These are phyloP conservation scores for Phrynocephalus forsythii DNA, from an alignment of 2,797 vertebrate genomes.

Conservation along the genomic window DNA sequence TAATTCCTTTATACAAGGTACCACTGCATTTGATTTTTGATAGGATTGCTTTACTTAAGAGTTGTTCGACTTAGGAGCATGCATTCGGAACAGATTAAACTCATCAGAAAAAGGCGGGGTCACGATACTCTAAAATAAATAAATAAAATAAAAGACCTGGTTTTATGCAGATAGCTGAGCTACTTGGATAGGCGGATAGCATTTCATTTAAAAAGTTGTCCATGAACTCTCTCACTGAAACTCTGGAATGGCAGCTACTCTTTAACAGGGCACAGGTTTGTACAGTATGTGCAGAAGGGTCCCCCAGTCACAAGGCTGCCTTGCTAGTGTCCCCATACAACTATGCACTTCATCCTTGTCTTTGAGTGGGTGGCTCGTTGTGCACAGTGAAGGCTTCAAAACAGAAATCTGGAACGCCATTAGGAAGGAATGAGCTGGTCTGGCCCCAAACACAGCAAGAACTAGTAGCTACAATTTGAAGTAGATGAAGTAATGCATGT, in stretches of 20 bases:
- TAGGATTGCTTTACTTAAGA: too few relatives aligned
- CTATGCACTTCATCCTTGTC: background rate
- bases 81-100: too few relatives aligned
- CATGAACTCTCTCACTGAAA: background rate
- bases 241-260: constrained; percentile 24
- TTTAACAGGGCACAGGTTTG: background rate
- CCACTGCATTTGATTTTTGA: too few relatives aligned
- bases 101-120: too few relatives aligned
- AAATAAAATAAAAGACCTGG: too few relatives aligned
- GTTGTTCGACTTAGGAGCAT: too few relatives aligned
- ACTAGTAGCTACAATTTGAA: background rate
- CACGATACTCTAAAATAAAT: too few relatives aligned
- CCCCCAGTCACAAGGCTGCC: background rate
- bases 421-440: background rate
- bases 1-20: too few relatives aligned
- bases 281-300: constrained; percentile 1
- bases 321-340: background rate
- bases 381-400: background rate
- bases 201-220: constrained; percentile 27
- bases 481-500: too few relatives aligned
- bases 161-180: too few relatives aligned
- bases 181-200: too few relatives aligned
- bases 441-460: too few relatives aligned
- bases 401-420: background rate
- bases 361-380: background rate